Base-by-base conservation (phyloP, 2,888 invertebrate species). In the Auanema freiburgensis region DNA sequence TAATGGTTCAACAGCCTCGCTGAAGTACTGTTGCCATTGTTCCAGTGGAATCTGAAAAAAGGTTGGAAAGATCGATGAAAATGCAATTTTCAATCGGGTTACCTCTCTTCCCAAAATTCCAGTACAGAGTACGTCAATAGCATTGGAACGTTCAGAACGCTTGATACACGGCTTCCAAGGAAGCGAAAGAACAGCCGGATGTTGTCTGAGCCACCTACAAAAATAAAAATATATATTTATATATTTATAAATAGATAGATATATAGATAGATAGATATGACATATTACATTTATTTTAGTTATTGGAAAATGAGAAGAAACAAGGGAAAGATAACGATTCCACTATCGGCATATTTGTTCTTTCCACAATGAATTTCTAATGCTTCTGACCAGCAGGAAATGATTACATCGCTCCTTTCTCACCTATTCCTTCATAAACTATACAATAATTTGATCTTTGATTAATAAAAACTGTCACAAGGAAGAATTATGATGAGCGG, bases 71-170 rank as follows among this genome's bases (percentile, higher is more conserved):
- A 10, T 10, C 8, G 46, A 18, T 11, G 43, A 12, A 14, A 44
- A 14, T 49, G 14, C 21, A 18, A 21, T 51, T 16, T 3, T 53
- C 14, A 53, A 58, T 14, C 1, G 11, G 43, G 23, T 55, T n/a
- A 71, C 73, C 63, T 73, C 75, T 84, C 85, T 53, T 66, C 78
- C 77, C 55, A 74, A 62, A 33, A 79, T 72, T 42, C 76, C 81
- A 24, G 77, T 74, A 46, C 80, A 79, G 53, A 83, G 65, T 54
- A 74, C 65, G 59, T 98, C 97, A 79, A 97, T 91, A 18, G 92
- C 93, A 87, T 97, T 98, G 14, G 96, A 91, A 72, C 91, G 91
- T 84, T 95, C 91, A 0, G 97, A 92, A 71, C 97, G 88, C 79
- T 92, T 91, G 5, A 92, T 89, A 44, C 91, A 91, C 67, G 89